Evolutionary conservation across 2,888 invertebrate genomes (phyloP), one percentile per base, ranked within the genome.

Genomic region (Eristalinus sepulchralis): DNA sequence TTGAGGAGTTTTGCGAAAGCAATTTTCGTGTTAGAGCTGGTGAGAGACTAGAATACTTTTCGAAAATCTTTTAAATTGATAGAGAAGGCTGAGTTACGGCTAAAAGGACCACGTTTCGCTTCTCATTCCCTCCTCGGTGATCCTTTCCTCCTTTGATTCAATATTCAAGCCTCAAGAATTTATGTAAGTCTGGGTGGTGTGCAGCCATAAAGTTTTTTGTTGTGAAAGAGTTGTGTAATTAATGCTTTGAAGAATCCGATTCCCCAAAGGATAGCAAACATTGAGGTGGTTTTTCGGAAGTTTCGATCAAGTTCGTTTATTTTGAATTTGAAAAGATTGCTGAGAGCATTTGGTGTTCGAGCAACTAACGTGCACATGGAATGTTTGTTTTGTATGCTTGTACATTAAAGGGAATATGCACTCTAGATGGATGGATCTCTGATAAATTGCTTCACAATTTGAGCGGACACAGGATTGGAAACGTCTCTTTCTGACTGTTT

Each of bases 101-200:
- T n/a, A n/a, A n/a, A n/a, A n/a, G n/a, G n/a, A n/a, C n/a, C 63
- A 62, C 62, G 70, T 70, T 62, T 64, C 59, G 10, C 24, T 34
- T 10, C 9, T 47, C 22, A 73, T 55, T 75, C 24, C 60, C 17
- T 64, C 8, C 24, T 62, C 17, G 64, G 4, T 71, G 64, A 80
- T 67, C 67, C 64, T 70, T 75, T 24, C 34, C 66, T 73, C 73
- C 66, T 59, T 47, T 8, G 59, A 33, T 34, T 9, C 76, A 76
- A 83, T 72, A 76, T 76, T 67, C 60, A 77, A 71, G 36, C 81
- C 33, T 33, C 17, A 47, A 85, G 55, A 76, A 62, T 59, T 76
- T 81, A 68, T 64, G 59, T 66, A 68, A 68, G 59, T 66, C 53
- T 77, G 73, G 63, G 17, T 53, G 13, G 17, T 53, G 53, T 3